A percentile compares a stretch with the other conserved stretches of the same genome.
phyloP scores from a whole-genome alignment of 2,797 vertebrate species.

The Alauda arvensis region DNA sequence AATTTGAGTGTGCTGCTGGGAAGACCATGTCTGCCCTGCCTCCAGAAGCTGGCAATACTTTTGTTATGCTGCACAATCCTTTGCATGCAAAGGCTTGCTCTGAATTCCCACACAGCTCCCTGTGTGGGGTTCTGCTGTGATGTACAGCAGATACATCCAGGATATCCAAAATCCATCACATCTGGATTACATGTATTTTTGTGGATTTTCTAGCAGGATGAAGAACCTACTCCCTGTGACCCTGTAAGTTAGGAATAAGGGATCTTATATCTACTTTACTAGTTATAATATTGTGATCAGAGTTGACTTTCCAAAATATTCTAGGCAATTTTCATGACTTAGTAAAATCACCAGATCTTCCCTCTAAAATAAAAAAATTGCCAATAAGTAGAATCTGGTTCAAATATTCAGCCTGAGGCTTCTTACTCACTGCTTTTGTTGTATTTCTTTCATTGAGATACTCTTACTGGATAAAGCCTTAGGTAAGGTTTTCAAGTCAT shows the following conservation, averaged over 20 bases:
- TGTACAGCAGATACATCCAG: background rate
- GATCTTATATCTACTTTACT: background rate
- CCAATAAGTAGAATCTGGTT: background rate
- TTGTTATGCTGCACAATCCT: background rate
- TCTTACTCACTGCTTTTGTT: background rate
- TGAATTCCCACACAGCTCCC: background rate
- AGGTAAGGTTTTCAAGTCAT: background rate
- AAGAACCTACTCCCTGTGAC: background rate
- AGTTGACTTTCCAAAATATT: background rate
- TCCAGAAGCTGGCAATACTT: background rate
- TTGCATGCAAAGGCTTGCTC: background rate
- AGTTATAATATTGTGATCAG: background rate
- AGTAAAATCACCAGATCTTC: constrained; percentile 4
- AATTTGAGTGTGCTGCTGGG: background rate
- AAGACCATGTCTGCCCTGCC: background rate
- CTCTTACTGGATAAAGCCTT: background rate
- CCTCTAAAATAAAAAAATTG: constrained; percentile 1
- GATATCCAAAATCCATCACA: background rate
- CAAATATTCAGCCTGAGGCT: constrained; percentile 35
- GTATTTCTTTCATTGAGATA: constrained; percentile 1
- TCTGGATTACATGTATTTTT: background rate
- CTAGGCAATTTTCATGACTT: background rate
- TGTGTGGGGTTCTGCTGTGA: background rate
- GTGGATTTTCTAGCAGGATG: background rate
- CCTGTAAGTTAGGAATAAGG: background rate